These are phyloP conservation scores for Haliclystus octoradiatus DNA, from an alignment of 30 jellyfish, hydroid and myxozoan genomes.

Conservation along the genomic window DNA sequence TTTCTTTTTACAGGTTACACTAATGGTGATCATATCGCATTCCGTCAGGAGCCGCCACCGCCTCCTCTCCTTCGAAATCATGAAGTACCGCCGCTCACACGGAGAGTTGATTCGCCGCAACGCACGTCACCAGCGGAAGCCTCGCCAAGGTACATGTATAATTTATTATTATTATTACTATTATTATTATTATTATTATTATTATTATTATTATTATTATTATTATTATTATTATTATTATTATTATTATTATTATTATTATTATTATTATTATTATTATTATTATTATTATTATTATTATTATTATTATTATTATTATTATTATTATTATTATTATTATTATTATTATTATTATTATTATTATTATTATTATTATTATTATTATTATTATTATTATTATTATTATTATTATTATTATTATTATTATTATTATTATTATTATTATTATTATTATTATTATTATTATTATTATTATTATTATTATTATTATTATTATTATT, in stretches of 20 bases:
- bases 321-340: no score
- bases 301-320: background rate
- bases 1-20: no score
- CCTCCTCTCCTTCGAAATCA: background rate
- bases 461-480: background rate
- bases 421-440: background rate
- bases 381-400: background rate
- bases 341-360: no score
- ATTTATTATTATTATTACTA: no score
- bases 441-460: background rate
- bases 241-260: no score
- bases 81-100: background rate
- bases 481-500: background rate
- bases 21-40: no score
- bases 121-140: background rate
- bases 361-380: background rate
- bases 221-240: no score
- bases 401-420: background rate
- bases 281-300: background rate
- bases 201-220: no score
- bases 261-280: background rate
- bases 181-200: no score
- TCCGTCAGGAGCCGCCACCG: no score
- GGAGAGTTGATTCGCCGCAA: background rate
- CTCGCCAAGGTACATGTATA: background rate